Evolutionary conservation across 2,797 vertebrate species (phyloP), one percentile per base, ranked within the genome.

Genomic region (Argentina silus): DNA sequence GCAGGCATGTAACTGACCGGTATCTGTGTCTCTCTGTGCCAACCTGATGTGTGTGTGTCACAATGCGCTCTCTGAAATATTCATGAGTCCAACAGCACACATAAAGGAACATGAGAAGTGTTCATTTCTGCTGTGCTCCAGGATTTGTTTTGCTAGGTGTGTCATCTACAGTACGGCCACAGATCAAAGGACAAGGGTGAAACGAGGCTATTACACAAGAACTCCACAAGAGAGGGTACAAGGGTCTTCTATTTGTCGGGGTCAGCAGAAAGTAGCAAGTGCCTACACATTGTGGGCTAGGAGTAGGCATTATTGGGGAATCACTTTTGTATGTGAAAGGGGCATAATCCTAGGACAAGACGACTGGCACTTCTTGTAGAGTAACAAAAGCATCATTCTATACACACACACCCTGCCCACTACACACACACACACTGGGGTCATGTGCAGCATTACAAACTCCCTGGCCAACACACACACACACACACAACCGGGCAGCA

Each of bases 21-120:
- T 6, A 7, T 59, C 56, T 59, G 17, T 59, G 19, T 59, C 56
- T 59, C 1, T 19, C 17, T 11, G 19, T 59, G 56, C 56, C 17
- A 59, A 59, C 60, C 60, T 42, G 60, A 62, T 62, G 57, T 36
- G 21, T 60, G 57, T 59, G 21, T 42, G 60, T 62, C 60, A 62
- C 59, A 42, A 61, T 36, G 23, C 27, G 36, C 12, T 21, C 56
- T 59, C 7, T 62, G 59, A 62, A 62, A 62, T 62, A 62, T 42
- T 42, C 60, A 62, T 62, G 23, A 61, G 23, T 5, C 23, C 5
- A 62, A 23, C 23, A 6, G 4, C 7, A 62, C 27, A 15, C 23
- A 4, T 4, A 42, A 12, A 36, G 17, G 12, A 60, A 60, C 57
- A 11, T 5, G 23, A 27, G 7, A 60, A 27, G 17, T 61, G 56